Evolutionary conservation across 2,113 vertebrate genomes (phyloP).

Genomic region (Dasyprocta punctata): DNA sequence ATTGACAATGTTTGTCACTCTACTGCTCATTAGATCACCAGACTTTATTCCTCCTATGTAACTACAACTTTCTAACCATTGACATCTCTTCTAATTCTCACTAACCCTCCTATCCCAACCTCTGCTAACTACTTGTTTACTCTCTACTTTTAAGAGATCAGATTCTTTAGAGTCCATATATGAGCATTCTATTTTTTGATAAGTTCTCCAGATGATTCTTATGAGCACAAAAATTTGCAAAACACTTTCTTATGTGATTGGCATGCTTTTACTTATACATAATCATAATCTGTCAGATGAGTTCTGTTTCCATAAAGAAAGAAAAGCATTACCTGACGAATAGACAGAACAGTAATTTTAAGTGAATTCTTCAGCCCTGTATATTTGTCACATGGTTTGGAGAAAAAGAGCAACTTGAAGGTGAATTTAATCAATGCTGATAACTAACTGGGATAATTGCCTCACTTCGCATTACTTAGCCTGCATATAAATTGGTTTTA

Average conservation of each 20-base stretch:
- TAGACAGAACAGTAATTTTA: conserved; percentile 40
- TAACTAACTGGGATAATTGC: conserved; percentile 64
- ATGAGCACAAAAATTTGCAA: neutral
- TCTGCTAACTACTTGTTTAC: neutral
- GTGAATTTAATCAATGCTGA: conserved; percentile 71
- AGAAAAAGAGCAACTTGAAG: conserved; percentile 59
- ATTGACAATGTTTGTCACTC: neutral
- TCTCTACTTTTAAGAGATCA: neutral
- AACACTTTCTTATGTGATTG: neutral
- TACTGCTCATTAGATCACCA: neutral
- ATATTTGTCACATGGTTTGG: conserved; percentile 6
- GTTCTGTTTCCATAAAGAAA: neutral
- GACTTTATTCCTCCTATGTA: neutral
- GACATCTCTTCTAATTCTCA: neutral
- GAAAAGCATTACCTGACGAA: neutral
- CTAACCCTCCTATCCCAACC: neutral
- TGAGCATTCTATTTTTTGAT: neutral
- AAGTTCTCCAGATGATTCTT: neutral
- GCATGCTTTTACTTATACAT: neutral
- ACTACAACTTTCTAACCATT: neutral
- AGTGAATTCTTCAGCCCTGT: conserved; percentile 16
- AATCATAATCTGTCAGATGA: neutral
- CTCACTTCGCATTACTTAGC: neutral
- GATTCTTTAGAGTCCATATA: neutral
- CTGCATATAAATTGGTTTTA: conserved; percentile 64